Evolutionary conservation across 2,113 vertebrate species (phyloP), one percentile per base, ranked within the genome.

Genomic region (Neofelis nebulosa): DNA sequence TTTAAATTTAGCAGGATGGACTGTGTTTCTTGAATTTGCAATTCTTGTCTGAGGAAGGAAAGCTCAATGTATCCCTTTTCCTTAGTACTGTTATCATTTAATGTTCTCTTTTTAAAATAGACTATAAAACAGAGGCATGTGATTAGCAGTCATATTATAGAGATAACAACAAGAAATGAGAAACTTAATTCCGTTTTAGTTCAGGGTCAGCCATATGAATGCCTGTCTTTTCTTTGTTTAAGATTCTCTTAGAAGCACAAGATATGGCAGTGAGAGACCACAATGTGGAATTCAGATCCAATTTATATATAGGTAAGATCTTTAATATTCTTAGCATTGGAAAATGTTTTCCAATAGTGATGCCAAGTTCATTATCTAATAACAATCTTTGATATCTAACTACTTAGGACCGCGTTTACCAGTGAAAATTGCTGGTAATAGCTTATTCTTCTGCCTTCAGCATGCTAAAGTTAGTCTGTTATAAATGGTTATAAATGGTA

Each of bases 181-280:
- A 97, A 97, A 94, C n/a, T 96, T 61, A 57, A 48, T 94, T 95
- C 16, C 21, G 5, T 79, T 97, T 92, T 76, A 97, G 76, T 96
- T 98, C n/a, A 85, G 85, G 2, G 55, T 97, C 83, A 86, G 11
- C 83, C 38, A 38, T 97, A 29, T 94, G 57, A 94, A 79, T 85
- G 89, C 48, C 11, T 97, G 98, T 98, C 50, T 96, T 85, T 78
- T 97, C 21, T 97, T 97, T 97, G 38, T 98, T 98, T 68, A 97
- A 99, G 99, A 99, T 99, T 95, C 99, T 99, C 27, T 98, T 99
- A 90, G 99, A 99, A 99, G 99, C 99, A n/a, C 99, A 99, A 95
- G 99, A 99, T 27, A 99, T 99, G 99, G 99, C 99, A 0, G 99
- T 99, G 57, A 99, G 68, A 98, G 99, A 99, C 57, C 99, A 99